Evolutionary conservation across 2,888 invertebrate genomes (phyloP).

Genomic region (Limnephilus marmoratus): DNA sequence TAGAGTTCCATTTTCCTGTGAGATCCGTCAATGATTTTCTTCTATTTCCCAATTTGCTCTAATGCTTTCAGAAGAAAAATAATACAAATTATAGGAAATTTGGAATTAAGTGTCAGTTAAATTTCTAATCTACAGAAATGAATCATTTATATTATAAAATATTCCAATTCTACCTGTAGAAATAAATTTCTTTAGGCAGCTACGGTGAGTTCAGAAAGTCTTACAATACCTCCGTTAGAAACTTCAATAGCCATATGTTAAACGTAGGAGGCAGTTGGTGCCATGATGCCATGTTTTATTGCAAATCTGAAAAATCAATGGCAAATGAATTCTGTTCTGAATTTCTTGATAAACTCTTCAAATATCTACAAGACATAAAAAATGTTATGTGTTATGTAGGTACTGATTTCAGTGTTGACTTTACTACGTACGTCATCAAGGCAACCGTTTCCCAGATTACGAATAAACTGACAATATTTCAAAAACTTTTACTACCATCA

Average conservation of each 20-base stretch:
- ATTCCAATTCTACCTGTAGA: neutral
- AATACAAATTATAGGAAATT: neutral
- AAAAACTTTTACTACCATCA: no score
- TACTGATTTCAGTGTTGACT: no score
- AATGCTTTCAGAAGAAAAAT: neutral
- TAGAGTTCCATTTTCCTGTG: neutral
- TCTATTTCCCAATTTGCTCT: neutral
- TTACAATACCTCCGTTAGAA: neutral
- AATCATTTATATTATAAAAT: neutral
- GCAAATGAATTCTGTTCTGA: neutral
- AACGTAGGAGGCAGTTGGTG: neutral
- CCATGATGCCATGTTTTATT: neutral
- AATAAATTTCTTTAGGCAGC: neutral
- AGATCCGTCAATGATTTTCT: neutral
- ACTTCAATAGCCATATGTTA: neutral
- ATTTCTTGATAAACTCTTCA: neutral
- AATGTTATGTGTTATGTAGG: no score
- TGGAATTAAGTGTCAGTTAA: neutral
- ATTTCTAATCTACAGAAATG: neutral
- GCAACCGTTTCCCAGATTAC: no score
- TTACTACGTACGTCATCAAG: no score
- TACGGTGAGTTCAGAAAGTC: neutral
- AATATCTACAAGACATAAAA: no score
- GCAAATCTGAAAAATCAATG: neutral
- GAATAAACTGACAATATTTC: no score